Base-by-base conservation (phyloP, 23 tunicate species). In the Halocynthia aurantium region DNA sequence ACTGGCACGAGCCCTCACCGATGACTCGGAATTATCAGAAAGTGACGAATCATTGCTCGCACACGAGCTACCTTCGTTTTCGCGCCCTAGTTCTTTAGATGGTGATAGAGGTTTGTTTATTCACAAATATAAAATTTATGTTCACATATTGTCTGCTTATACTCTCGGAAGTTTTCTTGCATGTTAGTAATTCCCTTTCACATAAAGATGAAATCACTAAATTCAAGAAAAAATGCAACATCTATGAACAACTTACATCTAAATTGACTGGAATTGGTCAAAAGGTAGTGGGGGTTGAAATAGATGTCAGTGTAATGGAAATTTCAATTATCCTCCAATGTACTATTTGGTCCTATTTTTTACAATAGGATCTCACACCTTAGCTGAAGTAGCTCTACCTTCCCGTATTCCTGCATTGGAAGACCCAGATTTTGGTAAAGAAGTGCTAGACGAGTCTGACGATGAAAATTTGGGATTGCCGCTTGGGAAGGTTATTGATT, bases 1-100 rank as follows among this genome's bases (percentile, higher is more conserved):
- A 18, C 75, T 91, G 21, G 90, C 97, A 9, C 75, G 82, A 72
- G 97, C 97, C 8, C 22, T 77, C 52, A 66, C 77, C 0, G 97
- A 82, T 31, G 87, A 85, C 40, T 57, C 80, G 22, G 84, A 85
- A 53, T 51, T 75, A 13, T 90, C 96, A 11, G 97, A 91, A 66
- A 75, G 80, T 31, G 97, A 91, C 8, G 96, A 84, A 76, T 87
- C 78, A 52, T 62, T 75, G 10, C 61, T 76, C 8, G 89, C 80
- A 61, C 53, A 84, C 8, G 82, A 81, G 57, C 15, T 88, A 6
- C 89, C 96, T 6, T 22, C 70, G 22, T 72, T 88, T 73, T 61
- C 83, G 22, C 61, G 68, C 19, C 58, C 80, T 40, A 75, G 76
- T 50, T 71, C 74, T 7, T 80, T 75, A n/a, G 72, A 73, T 71